Conservation (phyloP, 2,113 vertebrate genomes). For the Alligator mississippiensis region DNA sequence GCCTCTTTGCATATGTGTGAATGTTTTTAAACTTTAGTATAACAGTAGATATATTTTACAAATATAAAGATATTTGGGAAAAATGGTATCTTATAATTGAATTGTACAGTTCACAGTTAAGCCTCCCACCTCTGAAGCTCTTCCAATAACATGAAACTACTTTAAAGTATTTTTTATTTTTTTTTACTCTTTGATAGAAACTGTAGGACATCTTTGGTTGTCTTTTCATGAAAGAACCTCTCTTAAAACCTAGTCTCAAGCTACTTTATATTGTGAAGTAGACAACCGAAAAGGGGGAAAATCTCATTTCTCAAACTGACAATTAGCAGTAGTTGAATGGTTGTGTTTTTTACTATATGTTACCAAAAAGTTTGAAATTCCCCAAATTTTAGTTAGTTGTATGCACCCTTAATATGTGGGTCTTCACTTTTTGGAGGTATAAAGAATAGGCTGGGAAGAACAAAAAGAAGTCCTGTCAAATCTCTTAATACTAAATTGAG, state of each 20-base stretch:
- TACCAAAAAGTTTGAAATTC: neutral
- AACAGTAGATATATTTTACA: neutral
- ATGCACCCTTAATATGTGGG: too few relatives aligned
- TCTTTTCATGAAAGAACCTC: neutral
- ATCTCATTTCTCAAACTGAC: neutral
- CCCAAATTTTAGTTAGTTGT: too few relatives aligned
- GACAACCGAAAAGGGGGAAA: neutral
- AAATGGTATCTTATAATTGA: neutral
- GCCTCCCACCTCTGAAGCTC: neutral
- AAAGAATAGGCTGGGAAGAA: too few relatives aligned
- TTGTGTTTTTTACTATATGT: neutral
- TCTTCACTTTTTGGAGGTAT: too few relatives aligned
- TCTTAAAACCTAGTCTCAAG: neutral
- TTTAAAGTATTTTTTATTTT: neutral
- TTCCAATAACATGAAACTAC: neutral
- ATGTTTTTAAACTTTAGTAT: neutral
- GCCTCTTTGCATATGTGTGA: neutral
- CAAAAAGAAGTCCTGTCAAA: too few relatives aligned
- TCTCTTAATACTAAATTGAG: too few relatives aligned
- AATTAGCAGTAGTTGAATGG: neutral
- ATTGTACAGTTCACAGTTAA: neutral
- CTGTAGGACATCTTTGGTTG: neutral
- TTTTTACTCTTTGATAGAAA: neutral
- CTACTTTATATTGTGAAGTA: neutral
- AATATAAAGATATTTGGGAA: neutral